A percentile compares a stretch with the other conserved stretches of the same genome.
phyloP scores from a whole-genome alignment of 2,888 invertebrate species.

The Tetramorium bicarinatum region DNA sequence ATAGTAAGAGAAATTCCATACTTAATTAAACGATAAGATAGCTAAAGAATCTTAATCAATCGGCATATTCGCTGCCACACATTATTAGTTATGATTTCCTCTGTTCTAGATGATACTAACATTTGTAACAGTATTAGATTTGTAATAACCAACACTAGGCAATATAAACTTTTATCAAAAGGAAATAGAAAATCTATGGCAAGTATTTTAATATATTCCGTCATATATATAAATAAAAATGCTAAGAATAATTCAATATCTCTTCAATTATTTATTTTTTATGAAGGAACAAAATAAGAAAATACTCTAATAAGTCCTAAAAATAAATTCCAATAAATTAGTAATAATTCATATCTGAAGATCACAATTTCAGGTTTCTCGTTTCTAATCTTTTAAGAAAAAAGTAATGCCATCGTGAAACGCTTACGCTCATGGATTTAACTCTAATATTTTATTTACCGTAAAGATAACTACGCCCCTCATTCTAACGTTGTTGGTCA shows the following conservation, averaged over 20 bases:
- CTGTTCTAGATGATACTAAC: neutral
- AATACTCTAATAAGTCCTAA: neutral
- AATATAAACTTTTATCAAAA: neutral
- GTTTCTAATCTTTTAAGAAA: neutral
- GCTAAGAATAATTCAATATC: neutral
- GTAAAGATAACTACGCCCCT: neutral
- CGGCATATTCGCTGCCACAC: neutral
- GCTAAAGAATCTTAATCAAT: slow-evolving; percentile 25
- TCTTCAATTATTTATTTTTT: neutral
- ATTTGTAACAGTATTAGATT: neutral
- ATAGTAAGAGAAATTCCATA: slow-evolving; percentile 65
- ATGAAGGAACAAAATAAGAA: neutral
- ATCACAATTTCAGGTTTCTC: neutral
- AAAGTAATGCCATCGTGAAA: neutral
- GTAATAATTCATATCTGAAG: neutral
- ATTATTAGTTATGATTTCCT: slow-evolving; percentile 9
- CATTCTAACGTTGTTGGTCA: slow-evolving; percentile 31
- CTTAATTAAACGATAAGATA: slow-evolving; percentile 67
- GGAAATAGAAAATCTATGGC: neutral
- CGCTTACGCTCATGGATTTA: neutral
- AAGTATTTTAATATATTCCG: neutral
- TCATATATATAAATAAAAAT: neutral
- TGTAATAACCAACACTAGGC: neutral
- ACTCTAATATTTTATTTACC: neutral
- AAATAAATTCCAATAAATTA: neutral